phyloP scores from a whole-genome alignment of 2,113 vertebrate species.

The Psilopogon haemacephalus region DNA sequence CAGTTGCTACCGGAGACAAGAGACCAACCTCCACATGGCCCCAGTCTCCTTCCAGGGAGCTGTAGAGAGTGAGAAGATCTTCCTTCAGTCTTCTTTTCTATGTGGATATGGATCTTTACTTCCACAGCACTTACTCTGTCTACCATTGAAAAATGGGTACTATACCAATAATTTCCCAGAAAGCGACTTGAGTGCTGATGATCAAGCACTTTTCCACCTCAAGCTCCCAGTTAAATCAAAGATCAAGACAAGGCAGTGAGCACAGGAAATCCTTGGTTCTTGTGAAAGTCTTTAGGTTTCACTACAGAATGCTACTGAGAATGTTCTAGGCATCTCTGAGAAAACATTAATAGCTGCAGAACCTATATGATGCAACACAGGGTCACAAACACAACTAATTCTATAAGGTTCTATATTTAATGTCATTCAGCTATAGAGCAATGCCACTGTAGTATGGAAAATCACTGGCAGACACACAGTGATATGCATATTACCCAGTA shows the following conservation, averaged over 20 bases:
- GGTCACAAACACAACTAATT: neutral
- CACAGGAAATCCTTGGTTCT: neutral
- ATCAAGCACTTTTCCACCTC: neutral
- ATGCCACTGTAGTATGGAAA: constrained; percentile 17
- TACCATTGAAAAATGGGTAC: constrained; percentile 4
- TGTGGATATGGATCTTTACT: neutral
- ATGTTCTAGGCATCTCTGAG: neutral
- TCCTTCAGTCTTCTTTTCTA: neutral
- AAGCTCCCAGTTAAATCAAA: neutral
- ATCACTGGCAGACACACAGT: constrained; percentile 45
- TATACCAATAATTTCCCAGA: neutral
- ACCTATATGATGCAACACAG: neutral
- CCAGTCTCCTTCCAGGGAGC: no score
- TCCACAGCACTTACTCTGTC: neutral
- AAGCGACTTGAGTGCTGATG: constrained; percentile 1
- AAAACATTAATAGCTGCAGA: neutral
- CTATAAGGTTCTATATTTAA: constrained; percentile 20
- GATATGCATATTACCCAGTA: constrained; percentile 34
- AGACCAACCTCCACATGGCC: no score
- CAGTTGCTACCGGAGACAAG: no score
- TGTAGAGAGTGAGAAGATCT: no score
- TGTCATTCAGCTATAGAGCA: constrained; percentile 23
- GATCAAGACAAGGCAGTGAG: neutral
- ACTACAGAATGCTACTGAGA: neutral
- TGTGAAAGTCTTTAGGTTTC: neutral